Base-by-base conservation (phyloP, 2,797 vertebrate genomes). In the Ispidina lecontei region DNA sequence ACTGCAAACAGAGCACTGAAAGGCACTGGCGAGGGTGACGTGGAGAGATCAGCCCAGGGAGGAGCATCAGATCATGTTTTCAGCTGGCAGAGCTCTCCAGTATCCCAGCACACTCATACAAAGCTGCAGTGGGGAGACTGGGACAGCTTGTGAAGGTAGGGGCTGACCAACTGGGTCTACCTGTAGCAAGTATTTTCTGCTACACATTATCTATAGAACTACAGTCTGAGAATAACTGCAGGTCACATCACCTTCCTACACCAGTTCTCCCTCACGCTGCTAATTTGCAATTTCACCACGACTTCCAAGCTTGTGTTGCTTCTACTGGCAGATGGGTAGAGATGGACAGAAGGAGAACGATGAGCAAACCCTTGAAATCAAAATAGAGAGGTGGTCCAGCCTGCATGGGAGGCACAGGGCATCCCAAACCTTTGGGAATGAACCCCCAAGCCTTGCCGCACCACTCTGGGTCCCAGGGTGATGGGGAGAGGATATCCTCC, bases 181-280 rank as follows among this genome's bases (percentile, higher is more conserved):
- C n/a, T 1, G 19, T 0, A 46, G 23, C 58, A 79, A 76, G 62
- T 44, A 2, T 0, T 6, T 1, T 3, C 28, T 52, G 22, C 17
- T 29, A 20, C 39, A 33, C 5, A 0, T 26, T n/a, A 29, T 1
- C 28, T 33, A 18, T 19, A 0, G 33, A 43, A 31, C 49, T 75
- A 37, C 3, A 65, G n/a, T 22, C 47, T 12, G 8, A 83, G 9
- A 83, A 46, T 31, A 76, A 67, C 2, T 14, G 31, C 56, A 46
- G 56, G 82, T 67, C 82, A 28, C 29, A 1, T 3, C 68, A 13
- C 59, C 71, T 75, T 59, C 64, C 71, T 49, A 63, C 81, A 39
- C 47, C 52, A 18, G 21, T 21, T 76, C 51, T 82, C 58, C 51
- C 63, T 87, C 63, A 21, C 0, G 0, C 64, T 75, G 59, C 64